phyloP scores from a whole-genome alignment of 2,113 vertebrate genomes.

The Ceratotherium simum region DNA sequence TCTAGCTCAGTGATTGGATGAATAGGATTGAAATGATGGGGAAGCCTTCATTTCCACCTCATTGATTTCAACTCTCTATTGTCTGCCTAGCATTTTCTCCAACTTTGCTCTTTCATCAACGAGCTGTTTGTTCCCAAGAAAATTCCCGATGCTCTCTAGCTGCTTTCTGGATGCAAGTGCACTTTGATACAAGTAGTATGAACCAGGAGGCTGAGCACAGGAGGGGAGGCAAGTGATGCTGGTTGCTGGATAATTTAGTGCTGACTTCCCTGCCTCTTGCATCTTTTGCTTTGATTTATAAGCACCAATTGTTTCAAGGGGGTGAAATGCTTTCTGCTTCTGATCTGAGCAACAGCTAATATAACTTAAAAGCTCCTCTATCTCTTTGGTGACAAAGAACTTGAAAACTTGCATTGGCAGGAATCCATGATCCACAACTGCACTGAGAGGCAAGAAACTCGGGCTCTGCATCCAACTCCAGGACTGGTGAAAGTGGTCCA shows the following conservation, averaged over 20 bases:
- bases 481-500: too few species aligned
- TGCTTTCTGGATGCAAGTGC: slow-evolving; percentile 27
- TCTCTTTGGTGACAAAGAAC: neutral
- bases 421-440: neutral
- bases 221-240: neutral
- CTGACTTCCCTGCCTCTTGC: neutral
- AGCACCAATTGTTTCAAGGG: neutral
- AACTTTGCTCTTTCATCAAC: slow-evolving; percentile 1
- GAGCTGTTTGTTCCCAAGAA: slow-evolving; percentile 49
- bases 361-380: neutral
- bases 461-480: neutral
- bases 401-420: neutral
- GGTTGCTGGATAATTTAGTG: neutral
- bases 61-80: slow-evolving; percentile 68
- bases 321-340: neutral
- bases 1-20: slow-evolving; percentile 59
- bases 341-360: neutral
- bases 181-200: neutral
- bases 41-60: slow-evolving; percentile 78
- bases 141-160: slow-evolving; percentile 44
- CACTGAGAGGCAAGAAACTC: neutral
- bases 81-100: slow-evolving; percentile 70
- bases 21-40: slow-evolving; percentile 74
- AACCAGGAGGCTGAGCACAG: neutral
- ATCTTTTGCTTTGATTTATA: neutral